These are phyloP conservation scores for Oreotrochilus melanogaster DNA, from an alignment of 2,113 vertebrate species.

Conservation along the genomic window DNA sequence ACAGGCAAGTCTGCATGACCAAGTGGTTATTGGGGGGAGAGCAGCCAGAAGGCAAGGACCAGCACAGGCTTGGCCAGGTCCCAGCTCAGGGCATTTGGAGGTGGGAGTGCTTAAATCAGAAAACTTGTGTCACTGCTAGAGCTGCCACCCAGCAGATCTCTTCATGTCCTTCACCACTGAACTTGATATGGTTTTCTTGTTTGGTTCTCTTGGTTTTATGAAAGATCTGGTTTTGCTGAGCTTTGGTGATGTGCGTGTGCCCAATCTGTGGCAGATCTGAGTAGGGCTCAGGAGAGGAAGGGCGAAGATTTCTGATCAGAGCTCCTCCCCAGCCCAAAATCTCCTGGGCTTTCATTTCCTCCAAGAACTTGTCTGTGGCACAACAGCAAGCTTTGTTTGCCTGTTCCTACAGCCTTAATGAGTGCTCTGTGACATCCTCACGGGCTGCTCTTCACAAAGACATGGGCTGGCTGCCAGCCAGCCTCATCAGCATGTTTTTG, in stretches of 20 bases:
- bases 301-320: background rate
- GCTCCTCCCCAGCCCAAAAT: background rate
- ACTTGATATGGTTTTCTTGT: background rate
- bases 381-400: background rate
- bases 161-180: background rate
- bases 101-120: background rate
- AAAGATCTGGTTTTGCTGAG: background rate
- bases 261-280: background rate
- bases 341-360: constrained; percentile 17
- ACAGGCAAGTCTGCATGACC: background rate
- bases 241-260: fast-evolving
- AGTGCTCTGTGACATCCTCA: fast-evolving
- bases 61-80: fast-evolving
- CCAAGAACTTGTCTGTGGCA: background rate
- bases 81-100: background rate
- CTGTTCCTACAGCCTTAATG: background rate
- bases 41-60: background rate
- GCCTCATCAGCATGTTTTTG: fast-evolving
- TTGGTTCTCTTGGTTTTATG: background rate
- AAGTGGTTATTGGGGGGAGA: background rate
- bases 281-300: background rate
- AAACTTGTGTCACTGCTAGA: background rate
- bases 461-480: background rate
- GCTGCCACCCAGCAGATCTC: background rate
- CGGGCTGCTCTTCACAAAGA: background rate